Evolutionary conservation across 2,888 invertebrate genomes (phyloP).

Genomic region (Chrysotoxum bicinctum): DNA sequence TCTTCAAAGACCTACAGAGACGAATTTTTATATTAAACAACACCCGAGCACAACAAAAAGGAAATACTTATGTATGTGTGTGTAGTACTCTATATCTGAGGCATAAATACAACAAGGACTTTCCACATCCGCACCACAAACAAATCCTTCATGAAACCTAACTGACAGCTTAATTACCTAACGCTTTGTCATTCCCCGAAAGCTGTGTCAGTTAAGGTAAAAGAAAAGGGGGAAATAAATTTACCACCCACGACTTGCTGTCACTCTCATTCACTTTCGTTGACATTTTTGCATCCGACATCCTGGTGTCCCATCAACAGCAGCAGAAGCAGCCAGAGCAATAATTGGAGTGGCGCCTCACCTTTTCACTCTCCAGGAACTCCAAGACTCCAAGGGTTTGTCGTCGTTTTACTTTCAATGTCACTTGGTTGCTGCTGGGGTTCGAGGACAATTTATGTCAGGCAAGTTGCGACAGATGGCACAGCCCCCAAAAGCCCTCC

Average conservation of each 20-base stretch:
- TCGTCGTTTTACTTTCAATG: constrained; percentile 68
- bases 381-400: constrained; percentile 17
- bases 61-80: not conserved
- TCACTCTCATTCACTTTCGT: constrained; percentile 72
- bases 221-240: constrained; percentile 52
- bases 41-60: not conserved
- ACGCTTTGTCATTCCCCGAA: constrained; percentile 71
- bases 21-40: not conserved
- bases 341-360: constrained; percentile 57
- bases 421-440: constrained; percentile 32
- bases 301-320: constrained; percentile 40
- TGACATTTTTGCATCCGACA: constrained; percentile 70
- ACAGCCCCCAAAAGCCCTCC: constrained; percentile 55
- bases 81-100: not conserved
- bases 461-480: constrained; percentile 66
- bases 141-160: constrained; percentile 70
- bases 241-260: constrained; percentile 67
- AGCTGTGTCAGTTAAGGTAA: constrained; percentile 58
- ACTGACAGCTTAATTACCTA: constrained; percentile 73
- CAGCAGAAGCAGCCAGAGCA: constrained; percentile 1
- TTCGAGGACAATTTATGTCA: constrained; percentile 70
- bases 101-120: constrained; percentile 40
- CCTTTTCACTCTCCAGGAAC: constrained; percentile 44
- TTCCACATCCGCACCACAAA: constrained; percentile 44
- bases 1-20: not conserved